These are phyloP conservation scores for Latrodectus hesperus DNA, from an alignment of 2,888 invertebrate species.

Conservation along the genomic window DNA sequence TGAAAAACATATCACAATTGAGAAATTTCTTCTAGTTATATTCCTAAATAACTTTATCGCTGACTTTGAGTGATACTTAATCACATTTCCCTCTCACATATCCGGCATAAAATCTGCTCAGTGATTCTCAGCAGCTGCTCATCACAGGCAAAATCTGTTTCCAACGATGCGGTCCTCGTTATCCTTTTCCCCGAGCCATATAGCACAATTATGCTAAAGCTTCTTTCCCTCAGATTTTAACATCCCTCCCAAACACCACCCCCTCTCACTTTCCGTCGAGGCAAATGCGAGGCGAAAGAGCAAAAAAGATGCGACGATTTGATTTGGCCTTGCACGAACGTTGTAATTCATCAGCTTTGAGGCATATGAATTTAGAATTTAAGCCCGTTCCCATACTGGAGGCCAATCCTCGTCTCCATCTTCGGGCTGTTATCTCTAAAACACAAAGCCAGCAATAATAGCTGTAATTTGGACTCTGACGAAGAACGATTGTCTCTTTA, in stretches of 20 bases:
- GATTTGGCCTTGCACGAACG: conserved; percentile 18
- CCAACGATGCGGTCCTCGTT: neutral
- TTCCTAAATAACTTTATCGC: no score
- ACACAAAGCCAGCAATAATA: conserved; percentile 63
- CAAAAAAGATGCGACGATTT: neutral
- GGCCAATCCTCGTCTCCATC: conserved; percentile 31
- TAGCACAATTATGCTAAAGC: conserved; percentile 1
- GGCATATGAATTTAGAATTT: conserved; percentile 48
- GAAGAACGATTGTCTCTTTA: conserved; percentile 64
- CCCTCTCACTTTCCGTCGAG: neutral
- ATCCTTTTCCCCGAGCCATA: neutral
- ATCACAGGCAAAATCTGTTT: no score
- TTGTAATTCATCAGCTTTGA: conserved; percentile 55
- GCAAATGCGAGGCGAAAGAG: conserved; percentile 23
- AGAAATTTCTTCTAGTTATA: no score
- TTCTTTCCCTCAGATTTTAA: neutral
- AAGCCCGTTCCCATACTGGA: conserved; percentile 26
- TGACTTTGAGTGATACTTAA: no score
- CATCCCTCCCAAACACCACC: neutral
- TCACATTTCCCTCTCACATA: no score
- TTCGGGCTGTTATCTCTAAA: conserved; percentile 48
- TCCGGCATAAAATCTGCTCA: no score
- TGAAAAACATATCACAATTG: no score
- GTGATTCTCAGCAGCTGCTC: no score
- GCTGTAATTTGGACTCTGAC: conserved; percentile 65